phyloP scores from a whole-genome alignment of 2,113 vertebrate genomes.

The Ardeotis arabs region DNA sequence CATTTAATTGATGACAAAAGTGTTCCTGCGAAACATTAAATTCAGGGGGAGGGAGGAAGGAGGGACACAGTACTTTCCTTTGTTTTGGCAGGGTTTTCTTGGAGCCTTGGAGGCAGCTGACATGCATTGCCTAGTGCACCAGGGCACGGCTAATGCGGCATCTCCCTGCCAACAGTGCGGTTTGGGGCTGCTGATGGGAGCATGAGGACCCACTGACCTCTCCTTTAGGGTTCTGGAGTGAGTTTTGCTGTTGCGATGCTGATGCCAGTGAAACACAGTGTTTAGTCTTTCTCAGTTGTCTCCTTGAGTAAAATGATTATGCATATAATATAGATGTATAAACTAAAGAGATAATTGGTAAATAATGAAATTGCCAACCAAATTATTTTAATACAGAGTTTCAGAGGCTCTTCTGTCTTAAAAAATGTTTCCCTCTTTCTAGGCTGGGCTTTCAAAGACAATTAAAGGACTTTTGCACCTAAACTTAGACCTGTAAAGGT shows the following conservation, averaged over 20 bases:
- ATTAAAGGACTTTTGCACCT: background rate
- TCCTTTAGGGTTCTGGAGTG: background rate
- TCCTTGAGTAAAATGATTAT: slow-evolving; percentile 29
- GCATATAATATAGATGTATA: background rate
- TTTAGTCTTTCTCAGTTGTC: background rate
- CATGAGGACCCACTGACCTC: background rate
- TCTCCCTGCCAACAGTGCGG: accelerated
- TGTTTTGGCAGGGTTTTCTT: background rate
- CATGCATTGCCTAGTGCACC: background rate
- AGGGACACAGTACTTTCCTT: background rate
- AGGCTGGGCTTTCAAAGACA: background rate
- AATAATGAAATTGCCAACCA: background rate
- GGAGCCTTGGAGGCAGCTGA: background rate
- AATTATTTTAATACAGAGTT: background rate
- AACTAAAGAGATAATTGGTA: slow-evolving; percentile 10
- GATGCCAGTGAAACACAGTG: background rate
- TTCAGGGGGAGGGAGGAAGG: no score
- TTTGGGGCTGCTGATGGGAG: background rate
- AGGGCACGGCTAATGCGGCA: accelerated
- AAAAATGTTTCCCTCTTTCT: background rate
- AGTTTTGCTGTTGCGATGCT: background rate
- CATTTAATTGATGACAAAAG: slow-evolving; percentile 12
- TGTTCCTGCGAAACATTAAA: background rate
- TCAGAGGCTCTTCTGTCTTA: background rate
- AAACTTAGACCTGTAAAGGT: background rate